phyloP scores from a whole-genome alignment of 1,140 invertebrate species.

The Drosophila busckii region DNA sequence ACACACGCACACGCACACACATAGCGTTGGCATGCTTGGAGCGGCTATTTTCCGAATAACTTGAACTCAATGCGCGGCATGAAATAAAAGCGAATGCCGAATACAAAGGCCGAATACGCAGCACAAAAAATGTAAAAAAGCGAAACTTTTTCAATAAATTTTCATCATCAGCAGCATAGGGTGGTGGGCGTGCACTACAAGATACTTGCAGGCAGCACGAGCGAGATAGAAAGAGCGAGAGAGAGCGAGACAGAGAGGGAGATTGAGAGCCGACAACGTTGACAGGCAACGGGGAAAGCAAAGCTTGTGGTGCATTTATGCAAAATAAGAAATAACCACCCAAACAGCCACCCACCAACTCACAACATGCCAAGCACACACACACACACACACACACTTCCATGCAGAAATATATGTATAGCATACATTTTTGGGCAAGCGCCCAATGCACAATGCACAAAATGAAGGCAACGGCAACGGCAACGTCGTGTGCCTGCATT shows the following conservation, averaged over 20 bases:
- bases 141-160: constrained; percentile 76
- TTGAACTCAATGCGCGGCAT: constrained; percentile 70
- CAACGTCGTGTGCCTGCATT: constrained; percentile 49
- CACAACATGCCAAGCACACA: constrained; percentile 15
- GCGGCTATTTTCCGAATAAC: constrained; percentile 74
- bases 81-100: constrained; percentile 63
- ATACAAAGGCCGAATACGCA: constrained; percentile 58
- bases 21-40: constrained; percentile 29
- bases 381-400: too few species aligned
- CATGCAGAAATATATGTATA: constrained; percentile 20
- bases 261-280: constrained; percentile 64
- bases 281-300: constrained; percentile 69
- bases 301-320: constrained; percentile 73
- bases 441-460: constrained; percentile 36
- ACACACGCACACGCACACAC: constrained; percentile 7
- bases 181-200: not conserved
- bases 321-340: constrained; percentile 74
- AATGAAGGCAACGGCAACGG: constrained; percentile 37
- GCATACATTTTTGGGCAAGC: constrained; percentile 57
- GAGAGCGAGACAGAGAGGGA: constrained; percentile 50
- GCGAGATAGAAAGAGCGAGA: too few species aligned
- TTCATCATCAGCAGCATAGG: constrained; percentile 54
- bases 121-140: constrained; percentile 48
- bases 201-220: too few species aligned
- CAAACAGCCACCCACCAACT: constrained; percentile 26